These are phyloP conservation scores for Myiagra hebetior DNA, from an alignment of 2,113 vertebrate species.

Conservation along the genomic window DNA sequence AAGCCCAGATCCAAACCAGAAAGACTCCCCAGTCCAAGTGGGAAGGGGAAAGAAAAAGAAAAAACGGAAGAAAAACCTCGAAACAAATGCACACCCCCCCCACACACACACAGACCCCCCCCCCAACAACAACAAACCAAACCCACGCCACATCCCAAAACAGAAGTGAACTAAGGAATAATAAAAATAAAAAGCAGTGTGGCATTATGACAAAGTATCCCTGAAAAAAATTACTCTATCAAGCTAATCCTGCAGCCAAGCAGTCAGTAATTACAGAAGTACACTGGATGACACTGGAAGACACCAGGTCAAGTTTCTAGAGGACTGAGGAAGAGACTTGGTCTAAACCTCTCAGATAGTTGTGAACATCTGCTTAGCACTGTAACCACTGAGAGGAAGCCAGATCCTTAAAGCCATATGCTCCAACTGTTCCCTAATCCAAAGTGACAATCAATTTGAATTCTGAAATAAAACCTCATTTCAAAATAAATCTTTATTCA, in stretches of 20 bases:
- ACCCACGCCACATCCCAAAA: not conserved
- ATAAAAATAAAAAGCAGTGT: not conserved
- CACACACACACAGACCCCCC: not conserved
- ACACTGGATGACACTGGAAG: not conserved
- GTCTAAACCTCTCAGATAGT: not conserved
- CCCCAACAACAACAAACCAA: not conserved
- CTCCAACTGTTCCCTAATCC: constrained; percentile 7
- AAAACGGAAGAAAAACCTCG: not conserved
- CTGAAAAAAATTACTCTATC: not conserved
- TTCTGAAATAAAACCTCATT: not conserved
- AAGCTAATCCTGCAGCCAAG: not conserved
- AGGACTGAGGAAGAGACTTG: not conserved
- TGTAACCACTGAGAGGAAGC: not conserved
- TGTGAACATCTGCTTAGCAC: not conserved
- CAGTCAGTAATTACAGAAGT: not conserved
- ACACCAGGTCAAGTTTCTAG: not conserved
- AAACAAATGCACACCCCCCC: accelerated
- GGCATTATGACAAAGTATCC: not conserved
- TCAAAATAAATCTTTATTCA: constrained; percentile 17
- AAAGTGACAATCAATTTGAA: constrained; percentile 23
- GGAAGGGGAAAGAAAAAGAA: not conserved
- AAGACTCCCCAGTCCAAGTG: not conserved
- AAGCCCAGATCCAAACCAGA: not conserved
- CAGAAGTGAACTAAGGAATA: not conserved
- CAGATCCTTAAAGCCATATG: constrained; percentile 25